phyloP scores from a whole-genome alignment of 2,113 vertebrate species.

The Cheilinus undulatus region DNA sequence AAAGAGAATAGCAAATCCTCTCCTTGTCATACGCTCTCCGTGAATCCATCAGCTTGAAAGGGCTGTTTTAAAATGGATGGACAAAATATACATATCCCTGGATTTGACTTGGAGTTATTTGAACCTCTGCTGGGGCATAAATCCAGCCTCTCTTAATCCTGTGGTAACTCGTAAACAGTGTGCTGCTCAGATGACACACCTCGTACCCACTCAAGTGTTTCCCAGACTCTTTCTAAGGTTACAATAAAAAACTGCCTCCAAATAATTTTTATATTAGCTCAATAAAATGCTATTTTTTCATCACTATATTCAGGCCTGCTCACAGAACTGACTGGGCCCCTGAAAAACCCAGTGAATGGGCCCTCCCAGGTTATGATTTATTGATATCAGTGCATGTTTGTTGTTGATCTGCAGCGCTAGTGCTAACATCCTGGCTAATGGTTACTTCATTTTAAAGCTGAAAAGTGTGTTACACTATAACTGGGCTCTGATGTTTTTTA shows the following conservation, averaged over 20 bases:
- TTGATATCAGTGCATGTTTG: too few species aligned
- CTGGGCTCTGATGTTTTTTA: too few species aligned
- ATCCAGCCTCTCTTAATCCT: constrained; percentile 67
- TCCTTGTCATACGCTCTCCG: constrained; percentile 59
- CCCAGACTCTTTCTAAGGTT: constrained; percentile 24
- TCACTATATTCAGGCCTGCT: too few species aligned
- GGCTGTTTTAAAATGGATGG: constrained; percentile 43
- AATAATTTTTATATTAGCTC: constrained; percentile 18
- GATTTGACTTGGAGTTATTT: constrained; percentile 69
- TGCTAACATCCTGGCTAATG: too few species aligned
- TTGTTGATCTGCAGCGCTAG: too few species aligned
- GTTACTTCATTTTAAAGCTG: too few species aligned
- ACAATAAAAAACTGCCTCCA: constrained; percentile 28
- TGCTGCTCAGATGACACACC: constrained; percentile 55
- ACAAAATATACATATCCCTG: constrained; percentile 59
- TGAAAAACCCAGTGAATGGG: too few species aligned
- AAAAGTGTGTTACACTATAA: too few species aligned
- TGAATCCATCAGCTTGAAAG: constrained; percentile 61
- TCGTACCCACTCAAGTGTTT: constrained; percentile 37
- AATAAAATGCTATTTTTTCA: constrained; percentile 22
- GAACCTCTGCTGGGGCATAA: constrained; percentile 52
- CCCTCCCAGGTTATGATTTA: too few species aligned
- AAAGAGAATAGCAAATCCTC: constrained; percentile 73
- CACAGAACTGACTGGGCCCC: too few species aligned
- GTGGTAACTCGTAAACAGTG: constrained; percentile 71